Base-by-base conservation (phyloP, 1,140 invertebrate species). In the Uloborus diversus region DNA sequence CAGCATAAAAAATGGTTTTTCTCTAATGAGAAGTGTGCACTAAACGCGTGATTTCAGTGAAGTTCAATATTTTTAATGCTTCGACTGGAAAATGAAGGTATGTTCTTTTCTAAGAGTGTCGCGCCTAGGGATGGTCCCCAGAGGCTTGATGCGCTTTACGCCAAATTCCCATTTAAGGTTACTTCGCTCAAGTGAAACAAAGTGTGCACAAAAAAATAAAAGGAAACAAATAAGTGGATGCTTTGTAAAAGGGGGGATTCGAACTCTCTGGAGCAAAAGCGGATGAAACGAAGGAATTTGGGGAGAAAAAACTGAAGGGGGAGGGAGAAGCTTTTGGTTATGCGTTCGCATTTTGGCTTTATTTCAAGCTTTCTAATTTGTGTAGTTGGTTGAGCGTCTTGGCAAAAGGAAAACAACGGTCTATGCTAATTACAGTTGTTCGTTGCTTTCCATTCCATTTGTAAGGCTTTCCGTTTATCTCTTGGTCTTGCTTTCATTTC, bases 291-390 rank as follows among this genome's bases (percentile, higher is more conserved):
- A 65, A 78, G 62, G 47, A 78, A 78, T 78, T 78, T n/a, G n/a
- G n/a, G n/a, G n/a, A n/a, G n/a, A 78, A 66, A 78, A 66, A 78
- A 73, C 49, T 17, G 51, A 13, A 59, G 30, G 53, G 51, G 53
- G 53, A 61, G 30, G 5, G 35, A 49, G 30, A 33, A 23, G 28
- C 28, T 65, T 71, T 49, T 37, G 61, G 61, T 66, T 75, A 75
- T 78, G 73, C 73, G 47, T 65, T 32, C 62, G 73, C 73, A 78
- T 78, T 78, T 78, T 78, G 73, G 73, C 73, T 78, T 78, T 78
- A 78, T 78, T 78, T 78, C 62, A 78, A 78, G 73, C 73, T 78
- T 78, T 78, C 73, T 78, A 78, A 78, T 78, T 78, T 78, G 73
- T 78, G 73, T 37, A 78, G 73, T 57, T 66, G 49, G 73, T 56